Evolutionary conservation across 2,888 invertebrate species (phyloP).

Genomic region (Ecdyonurus torrentis): DNA sequence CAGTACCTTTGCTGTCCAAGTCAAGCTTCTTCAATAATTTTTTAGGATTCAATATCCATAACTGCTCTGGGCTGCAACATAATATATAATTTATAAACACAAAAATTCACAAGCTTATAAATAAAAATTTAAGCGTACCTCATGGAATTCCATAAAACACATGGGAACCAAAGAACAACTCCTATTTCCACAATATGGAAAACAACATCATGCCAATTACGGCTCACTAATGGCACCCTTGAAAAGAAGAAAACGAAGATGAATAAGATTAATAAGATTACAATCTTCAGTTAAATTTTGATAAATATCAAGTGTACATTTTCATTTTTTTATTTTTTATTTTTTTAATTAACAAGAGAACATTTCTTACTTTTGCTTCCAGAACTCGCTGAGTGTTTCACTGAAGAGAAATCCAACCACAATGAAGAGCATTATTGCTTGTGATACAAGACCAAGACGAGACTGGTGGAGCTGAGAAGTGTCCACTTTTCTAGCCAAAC

Average conservation of each 20-base stretch:
- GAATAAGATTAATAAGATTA: no score
- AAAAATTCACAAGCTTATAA: neutral
- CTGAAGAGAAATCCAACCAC: constrained; percentile 79
- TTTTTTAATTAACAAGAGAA: no score
- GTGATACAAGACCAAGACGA: constrained; percentile 69
- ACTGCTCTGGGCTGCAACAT: constrained; percentile 50
- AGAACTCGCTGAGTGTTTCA: constrained; percentile 80
- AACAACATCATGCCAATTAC: constrained; percentile 84
- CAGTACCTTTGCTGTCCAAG: constrained; percentile 15
- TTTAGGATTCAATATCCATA: constrained; percentile 87
- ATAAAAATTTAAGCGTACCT: constrained; percentile 27
- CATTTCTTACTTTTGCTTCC: constrained; percentile 72
- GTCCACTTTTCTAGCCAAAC: constrained; percentile 34
- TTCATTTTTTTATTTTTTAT: no score
- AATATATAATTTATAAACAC: neutral
- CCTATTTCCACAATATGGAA: constrained; percentile 85
- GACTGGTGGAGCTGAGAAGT: constrained; percentile 83
- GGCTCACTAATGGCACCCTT: constrained; percentile 72
- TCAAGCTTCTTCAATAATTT: constrained; percentile 54
- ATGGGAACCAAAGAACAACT: constrained; percentile 88
- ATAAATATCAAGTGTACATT: no score
- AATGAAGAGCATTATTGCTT: constrained; percentile 79
- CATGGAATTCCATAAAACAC: constrained; percentile 91
- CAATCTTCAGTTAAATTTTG: constrained; percentile 8
- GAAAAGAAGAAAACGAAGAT: no score